A percentile compares a stretch with the other conserved stretches of the same genome.
phyloP scores from a whole-genome alignment of 2,888 invertebrate species.

The Catocala fraxini region DNA sequence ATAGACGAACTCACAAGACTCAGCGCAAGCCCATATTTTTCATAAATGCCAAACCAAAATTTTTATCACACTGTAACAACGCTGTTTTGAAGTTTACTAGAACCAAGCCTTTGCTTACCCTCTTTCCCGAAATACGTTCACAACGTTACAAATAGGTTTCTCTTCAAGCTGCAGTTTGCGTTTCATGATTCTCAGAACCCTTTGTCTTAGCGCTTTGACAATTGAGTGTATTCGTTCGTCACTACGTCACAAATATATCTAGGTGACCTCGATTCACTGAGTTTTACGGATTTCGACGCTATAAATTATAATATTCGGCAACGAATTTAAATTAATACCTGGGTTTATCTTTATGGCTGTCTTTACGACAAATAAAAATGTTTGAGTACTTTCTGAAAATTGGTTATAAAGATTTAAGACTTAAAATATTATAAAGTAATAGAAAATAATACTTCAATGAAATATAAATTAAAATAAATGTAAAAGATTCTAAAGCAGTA shows the following conservation, averaged over 20 bases:
- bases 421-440: background rate
- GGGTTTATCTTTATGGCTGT: constrained; percentile 43
- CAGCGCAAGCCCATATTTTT: too few relatives aligned
- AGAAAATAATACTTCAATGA: background rate
- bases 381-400: constrained; percentile 19
- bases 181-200: constrained; percentile 50
- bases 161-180: constrained; percentile 65
- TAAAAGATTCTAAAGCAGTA: too few relatives aligned
- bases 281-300: constrained; percentile 36
- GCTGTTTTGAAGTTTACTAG: background rate
- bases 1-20: too few relatives aligned
- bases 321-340: constrained; percentile 43
- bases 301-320: constrained; percentile 32
- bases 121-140: constrained; percentile 75
- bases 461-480: background rate
- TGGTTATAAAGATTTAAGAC: background rate
- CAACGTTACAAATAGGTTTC: constrained; percentile 75
- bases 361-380: constrained; percentile 37
- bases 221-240: constrained; percentile 7
- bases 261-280: constrained; percentile 57
- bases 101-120: constrained; percentile 59
- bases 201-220: background rate
- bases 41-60: too few relatives aligned
- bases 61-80: too few relatives aligned
- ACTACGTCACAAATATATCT: constrained; percentile 49